Base-by-base conservation (phyloP, 2,888 invertebrate species). In the Acleris laterana region DNA sequence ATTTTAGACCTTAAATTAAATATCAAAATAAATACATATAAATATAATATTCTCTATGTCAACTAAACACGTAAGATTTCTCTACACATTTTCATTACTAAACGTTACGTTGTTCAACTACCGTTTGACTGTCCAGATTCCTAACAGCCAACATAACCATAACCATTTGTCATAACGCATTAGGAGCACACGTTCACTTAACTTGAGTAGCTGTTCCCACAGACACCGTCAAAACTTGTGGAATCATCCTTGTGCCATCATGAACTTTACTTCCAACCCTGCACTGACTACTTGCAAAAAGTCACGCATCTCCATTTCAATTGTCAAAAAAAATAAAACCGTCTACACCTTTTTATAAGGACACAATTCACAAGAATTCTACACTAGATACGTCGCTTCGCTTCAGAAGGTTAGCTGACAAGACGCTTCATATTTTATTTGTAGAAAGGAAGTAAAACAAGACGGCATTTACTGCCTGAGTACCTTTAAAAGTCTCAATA, bases 401-500 rank as follows among this genome's bases (percentile, higher is more conserved):
- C 13, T 13, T 38, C 38, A 38, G 7, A 5, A 38, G 1, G 38
- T 11, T 38, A 13, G 4, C 56, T 42, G 52, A 63, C 46, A 52
- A 22, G 57, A 9, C 17, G 25, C 57, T 52, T 25, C 57, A 57
- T 64, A 64, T 64, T 64, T 64, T 64, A 64, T 59, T 64, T 64
- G 53, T 19, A 53, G 46, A 63, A 42, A 48, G 57, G 57, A 57
- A 46, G 58, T 58, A 58, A 63, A 64, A 59, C 59, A 53, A 48
- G 52, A 58, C 55, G 16, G 13, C 55, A 55, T 63, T 51, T 52
- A 28, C 58, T 38, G 58, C 57, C 58, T 48, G 52, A 53, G 58
- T 22, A 38, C 58, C 58, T 63, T 63, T 63, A 59, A 59, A 64
- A 59, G 59, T 64, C 48, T 49, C 48, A 64, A 48, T 64, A 64